Evolutionary conservation across 2,113 vertebrate species (phyloP).

Genomic region (Oostethus manadensis): DNA sequence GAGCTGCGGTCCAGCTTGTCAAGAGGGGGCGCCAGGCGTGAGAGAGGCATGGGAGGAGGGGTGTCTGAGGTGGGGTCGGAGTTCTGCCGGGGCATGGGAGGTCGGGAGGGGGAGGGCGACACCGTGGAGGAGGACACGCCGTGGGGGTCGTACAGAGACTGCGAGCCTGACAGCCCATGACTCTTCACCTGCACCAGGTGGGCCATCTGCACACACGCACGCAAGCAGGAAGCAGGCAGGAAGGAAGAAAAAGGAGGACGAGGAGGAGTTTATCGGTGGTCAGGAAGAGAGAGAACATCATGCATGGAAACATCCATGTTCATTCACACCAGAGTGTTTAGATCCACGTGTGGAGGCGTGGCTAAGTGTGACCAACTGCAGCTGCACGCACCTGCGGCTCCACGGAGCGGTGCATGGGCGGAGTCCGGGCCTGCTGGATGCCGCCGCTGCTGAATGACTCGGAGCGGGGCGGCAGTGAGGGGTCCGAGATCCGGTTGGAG

Average conservation of each 20-base stretch:
- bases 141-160: slow-evolving; percentile 95
- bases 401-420: slow-evolving; percentile 88
- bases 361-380: neutral
- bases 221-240: slow-evolving; percentile 32
- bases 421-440: slow-evolving; percentile 89
- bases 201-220: slow-evolving; percentile 71
- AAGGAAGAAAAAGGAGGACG: slow-evolving; percentile 9
- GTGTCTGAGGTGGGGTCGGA: slow-evolving; percentile 98
- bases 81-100: slow-evolving; percentile 97
- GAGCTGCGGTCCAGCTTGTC: slow-evolving; percentile 95
- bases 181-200: slow-evolving; percentile 95
- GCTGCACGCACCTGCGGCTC: slow-evolving; percentile 84
- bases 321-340: neutral
- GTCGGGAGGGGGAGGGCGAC: slow-evolving; percentile 87
- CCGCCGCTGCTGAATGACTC: slow-evolving; percentile 96
- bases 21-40: slow-evolving; percentile 78
- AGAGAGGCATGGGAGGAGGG: slow-evolving; percentile 86
- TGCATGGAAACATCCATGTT: slow-evolving; percentile 3
- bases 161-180: slow-evolving; percentile 93
- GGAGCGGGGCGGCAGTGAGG: slow-evolving; percentile 89
- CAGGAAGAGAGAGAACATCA: slow-evolving; percentile 3
- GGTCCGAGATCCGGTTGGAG: slow-evolving; percentile 96
- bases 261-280: neutral
- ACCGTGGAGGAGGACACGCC: slow-evolving; percentile 91
- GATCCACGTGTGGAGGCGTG: neutral